These are phyloP conservation scores for Drosophila leontia DNA, from an alignment of 1,140 invertebrate species.

Conservation along the genomic window DNA sequence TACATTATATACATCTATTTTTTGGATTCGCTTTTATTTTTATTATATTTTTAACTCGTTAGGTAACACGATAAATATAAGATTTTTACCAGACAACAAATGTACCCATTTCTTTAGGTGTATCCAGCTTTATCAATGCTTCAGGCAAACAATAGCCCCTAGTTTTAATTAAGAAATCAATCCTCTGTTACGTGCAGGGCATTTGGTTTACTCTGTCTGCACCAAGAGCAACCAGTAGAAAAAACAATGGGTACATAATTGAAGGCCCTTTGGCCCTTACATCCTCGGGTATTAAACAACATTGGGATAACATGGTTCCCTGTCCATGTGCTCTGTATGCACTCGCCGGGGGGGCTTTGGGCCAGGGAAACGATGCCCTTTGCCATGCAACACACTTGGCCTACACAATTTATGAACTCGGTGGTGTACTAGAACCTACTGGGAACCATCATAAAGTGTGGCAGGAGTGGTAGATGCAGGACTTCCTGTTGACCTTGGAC, in stretches of 20 bases:
- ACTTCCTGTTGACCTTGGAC: neutral
- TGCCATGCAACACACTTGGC: neutral
- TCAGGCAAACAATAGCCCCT: neutral
- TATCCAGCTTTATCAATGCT: neutral
- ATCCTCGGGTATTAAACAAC: neutral
- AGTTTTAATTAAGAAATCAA: constrained; percentile 24
- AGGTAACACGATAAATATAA: too few relatives aligned
- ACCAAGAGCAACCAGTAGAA: neutral
- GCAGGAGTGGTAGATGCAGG: neutral
- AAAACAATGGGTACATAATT: constrained; percentile 13
- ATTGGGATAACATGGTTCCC: neutral
- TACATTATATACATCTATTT: too few relatives aligned
- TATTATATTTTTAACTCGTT: neutral
- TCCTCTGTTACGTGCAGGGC: neutral
- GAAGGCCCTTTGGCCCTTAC: constrained; percentile 7
- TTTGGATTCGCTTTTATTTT: neutral
- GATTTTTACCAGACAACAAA: too few relatives aligned
- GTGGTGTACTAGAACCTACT: too few relatives aligned
- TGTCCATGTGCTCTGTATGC: neutral
- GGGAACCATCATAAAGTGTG: neutral
- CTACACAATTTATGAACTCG: constrained; percentile 5
- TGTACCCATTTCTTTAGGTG: neutral
- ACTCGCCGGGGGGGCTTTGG: neutral
- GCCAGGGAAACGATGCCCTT: neutral
- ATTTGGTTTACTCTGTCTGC: constrained; percentile 16